phyloP scores from a whole-genome alignment of 2,888 invertebrate species.

The Leptogaster cylindrica region DNA sequence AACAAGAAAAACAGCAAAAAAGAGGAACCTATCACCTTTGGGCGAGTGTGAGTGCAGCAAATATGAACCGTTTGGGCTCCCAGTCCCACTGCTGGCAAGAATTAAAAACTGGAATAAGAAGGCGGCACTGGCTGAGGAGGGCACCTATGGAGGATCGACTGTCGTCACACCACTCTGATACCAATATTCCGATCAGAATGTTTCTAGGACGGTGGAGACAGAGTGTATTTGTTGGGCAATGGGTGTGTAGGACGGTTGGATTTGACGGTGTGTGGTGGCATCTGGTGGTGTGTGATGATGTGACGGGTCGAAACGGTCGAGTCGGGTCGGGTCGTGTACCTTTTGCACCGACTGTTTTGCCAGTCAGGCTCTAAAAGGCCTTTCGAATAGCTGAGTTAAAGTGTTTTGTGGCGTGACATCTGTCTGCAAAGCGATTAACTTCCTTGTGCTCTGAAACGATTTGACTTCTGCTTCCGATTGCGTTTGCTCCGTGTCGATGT shows the following conservation, averaged over 20 bases:
- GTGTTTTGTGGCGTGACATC: slow-evolving; percentile 26
- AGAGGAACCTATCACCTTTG: not conserved
- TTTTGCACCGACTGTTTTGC: slow-evolving; percentile 64
- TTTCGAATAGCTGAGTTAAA: slow-evolving; percentile 63
- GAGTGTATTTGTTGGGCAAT: not conserved
- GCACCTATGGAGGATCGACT: not conserved
- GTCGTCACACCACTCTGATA: slow-evolving; percentile 4
- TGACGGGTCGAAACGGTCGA: slow-evolving; percentile 64
- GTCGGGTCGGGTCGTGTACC: slow-evolving; percentile 65
- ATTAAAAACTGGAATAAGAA: slow-evolving; percentile 4
- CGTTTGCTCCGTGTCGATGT: not conserved
- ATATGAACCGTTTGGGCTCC: slow-evolving; percentile 10
- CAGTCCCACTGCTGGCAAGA: not conserved
- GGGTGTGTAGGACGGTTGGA: not conserved
- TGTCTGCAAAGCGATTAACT: slow-evolving; percentile 22
- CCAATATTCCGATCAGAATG: not conserved
- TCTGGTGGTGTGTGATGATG: slow-evolving; percentile 51
- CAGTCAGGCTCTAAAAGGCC: slow-evolving; percentile 64
- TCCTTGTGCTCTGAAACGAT: slow-evolving; percentile 17
- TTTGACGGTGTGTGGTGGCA: not conserved
- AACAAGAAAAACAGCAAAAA: slow-evolving; percentile 41
- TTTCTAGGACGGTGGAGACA: not conserved
- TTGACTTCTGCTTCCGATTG: too few species aligned
- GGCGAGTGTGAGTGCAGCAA: not conserved
- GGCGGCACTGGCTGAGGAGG: slow-evolving; percentile 17